Conservation (phyloP, 1,140 invertebrate species). For the Lutraria rhynchaena region DNA sequence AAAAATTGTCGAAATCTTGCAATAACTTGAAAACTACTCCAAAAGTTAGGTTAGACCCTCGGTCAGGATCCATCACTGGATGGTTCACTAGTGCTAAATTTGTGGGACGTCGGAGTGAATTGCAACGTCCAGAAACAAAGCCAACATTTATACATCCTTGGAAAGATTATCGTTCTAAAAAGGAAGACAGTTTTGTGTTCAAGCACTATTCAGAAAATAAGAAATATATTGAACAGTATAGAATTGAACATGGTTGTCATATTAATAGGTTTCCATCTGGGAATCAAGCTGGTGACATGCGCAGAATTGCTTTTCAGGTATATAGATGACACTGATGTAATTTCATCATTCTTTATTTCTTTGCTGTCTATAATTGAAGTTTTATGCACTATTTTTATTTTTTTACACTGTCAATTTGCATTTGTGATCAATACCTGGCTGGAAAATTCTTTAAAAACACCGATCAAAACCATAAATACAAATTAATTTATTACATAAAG, state of each 20-base stretch:
- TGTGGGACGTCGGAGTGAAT: conserved; percentile 58
- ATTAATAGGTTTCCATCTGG: conserved; percentile 34
- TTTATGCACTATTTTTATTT: too few relatives aligned
- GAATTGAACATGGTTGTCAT: conserved; percentile 69
- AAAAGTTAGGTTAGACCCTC: conserved; percentile 30
- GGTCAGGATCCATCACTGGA: conserved; percentile 65
- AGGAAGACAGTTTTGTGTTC: conserved; percentile 70
- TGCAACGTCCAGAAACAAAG: conserved; percentile 49
- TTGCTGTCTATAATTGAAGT: too few relatives aligned
- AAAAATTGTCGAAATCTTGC: conserved; percentile 41
- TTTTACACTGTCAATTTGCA: too few relatives aligned
- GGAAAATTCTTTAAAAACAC: too few relatives aligned
- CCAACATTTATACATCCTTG: conserved; percentile 58
- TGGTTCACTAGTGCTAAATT: conserved; percentile 68
- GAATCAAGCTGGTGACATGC: conserved; percentile 40
- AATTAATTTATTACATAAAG: too few relatives aligned
- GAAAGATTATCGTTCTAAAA: conserved; percentile 61
- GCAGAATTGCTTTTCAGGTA: conserved; percentile 58
- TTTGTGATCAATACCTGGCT: too few relatives aligned
- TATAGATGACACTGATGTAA: too few relatives aligned
- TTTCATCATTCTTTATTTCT: too few relatives aligned
- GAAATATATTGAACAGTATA: conserved; percentile 77
- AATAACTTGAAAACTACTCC: conserved; percentile 33
- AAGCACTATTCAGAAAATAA: conserved; percentile 71
- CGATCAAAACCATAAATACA: too few relatives aligned